Conservation (phyloP, 2,113 vertebrate genomes). For the Anseranas semipalmata region DNA sequence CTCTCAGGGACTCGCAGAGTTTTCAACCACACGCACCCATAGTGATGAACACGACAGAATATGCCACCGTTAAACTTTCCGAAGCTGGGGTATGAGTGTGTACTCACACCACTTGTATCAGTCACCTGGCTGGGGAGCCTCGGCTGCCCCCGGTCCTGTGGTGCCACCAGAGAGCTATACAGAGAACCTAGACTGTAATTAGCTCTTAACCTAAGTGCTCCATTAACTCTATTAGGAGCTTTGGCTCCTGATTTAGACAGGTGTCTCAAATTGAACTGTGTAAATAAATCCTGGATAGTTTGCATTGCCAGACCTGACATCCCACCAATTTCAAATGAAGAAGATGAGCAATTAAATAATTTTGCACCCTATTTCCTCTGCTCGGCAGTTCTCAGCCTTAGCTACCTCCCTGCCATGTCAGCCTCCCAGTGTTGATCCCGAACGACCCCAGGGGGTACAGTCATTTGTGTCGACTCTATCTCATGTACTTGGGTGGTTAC, state of each 20-base stretch:
- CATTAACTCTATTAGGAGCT: neutral
- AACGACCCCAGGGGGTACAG: neutral
- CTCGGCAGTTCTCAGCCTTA: neutral
- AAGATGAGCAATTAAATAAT: neutral
- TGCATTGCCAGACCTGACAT: neutral
- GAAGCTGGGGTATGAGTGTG: neutral
- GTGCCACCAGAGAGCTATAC: neutral
- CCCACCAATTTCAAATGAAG: neutral
- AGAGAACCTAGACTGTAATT: neutral
- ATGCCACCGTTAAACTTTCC: neutral
- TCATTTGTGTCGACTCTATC: neutral
- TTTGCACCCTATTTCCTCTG: neutral
- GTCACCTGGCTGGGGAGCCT: neutral
- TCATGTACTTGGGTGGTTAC: neutral
- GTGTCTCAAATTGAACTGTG: neutral
- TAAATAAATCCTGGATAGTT: conserved; percentile 10
- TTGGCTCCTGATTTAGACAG: conserved; percentile 26
- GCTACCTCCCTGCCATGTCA: neutral
- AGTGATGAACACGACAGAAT: neutral
- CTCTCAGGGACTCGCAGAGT: neutral
- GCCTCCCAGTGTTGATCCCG: neutral
- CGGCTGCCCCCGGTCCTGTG: neutral
- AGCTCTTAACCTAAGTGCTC: conserved; percentile 29
- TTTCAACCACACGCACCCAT: neutral
- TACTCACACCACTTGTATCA: neutral